A percentile compares a stretch with the other conserved stretches of the same genome.
phyloP scores from a whole-genome alignment of 2,113 vertebrate species.

The Pyxicephalus adspersus region DNA sequence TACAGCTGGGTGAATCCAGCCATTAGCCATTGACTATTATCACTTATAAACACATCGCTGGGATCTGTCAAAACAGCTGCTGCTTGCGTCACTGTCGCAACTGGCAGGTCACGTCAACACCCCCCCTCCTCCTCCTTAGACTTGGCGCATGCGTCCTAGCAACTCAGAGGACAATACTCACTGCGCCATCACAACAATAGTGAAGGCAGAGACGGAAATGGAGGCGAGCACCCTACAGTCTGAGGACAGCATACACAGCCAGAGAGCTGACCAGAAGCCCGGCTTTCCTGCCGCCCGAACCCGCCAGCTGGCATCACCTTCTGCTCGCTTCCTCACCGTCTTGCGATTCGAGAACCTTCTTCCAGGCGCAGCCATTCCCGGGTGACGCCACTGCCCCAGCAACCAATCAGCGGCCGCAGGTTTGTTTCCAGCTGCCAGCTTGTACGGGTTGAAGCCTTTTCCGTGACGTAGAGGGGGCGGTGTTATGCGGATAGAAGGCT shows the following conservation, averaged over 20 bases:
- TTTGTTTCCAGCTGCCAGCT: not conserved
- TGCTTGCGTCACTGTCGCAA: conserved; percentile 25
- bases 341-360: conserved; percentile 72
- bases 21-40: too few relatives aligned
- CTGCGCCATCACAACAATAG: conserved; percentile 65
- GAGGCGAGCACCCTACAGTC: not conserved
- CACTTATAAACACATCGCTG: too few relatives aligned
- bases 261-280: not conserved
- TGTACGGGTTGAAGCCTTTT: not conserved
- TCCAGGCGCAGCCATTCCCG: conserved; percentile 57
- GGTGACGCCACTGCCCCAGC: not conserved
- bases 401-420: conserved; percentile 44
- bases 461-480: not conserved
- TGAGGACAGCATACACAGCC: not conserved
- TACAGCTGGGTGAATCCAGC: too few relatives aligned
- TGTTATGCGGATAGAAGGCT: not conserved
- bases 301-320: not conserved
- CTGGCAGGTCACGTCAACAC: not conserved
- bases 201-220: conserved; percentile 11
- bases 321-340: not conserved
- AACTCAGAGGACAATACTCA: conserved; percentile 56
- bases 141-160: conserved; percentile 60
- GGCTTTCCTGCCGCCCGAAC: not conserved
- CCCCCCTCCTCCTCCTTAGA: not conserved
- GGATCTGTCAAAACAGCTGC: conserved; percentile 10